Base-by-base conservation (phyloP, 2,888 invertebrate species). In the Branchellion lobata region DNA sequence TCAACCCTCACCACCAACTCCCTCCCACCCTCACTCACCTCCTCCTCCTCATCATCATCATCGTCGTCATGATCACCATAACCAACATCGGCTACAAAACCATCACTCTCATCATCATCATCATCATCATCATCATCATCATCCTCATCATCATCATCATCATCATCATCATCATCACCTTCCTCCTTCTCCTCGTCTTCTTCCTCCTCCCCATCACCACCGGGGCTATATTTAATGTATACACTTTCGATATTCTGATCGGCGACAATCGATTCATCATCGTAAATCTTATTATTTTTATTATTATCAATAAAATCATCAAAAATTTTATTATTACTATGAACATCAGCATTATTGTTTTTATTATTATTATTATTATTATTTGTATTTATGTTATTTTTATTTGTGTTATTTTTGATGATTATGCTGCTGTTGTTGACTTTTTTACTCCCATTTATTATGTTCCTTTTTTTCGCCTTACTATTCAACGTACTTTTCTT, bases 21-120 rank as follows among this genome's bases (percentile, higher is more conserved):
- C 14, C 57, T 33, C 2, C 77, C 61, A 18, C 21, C 53, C 3
- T 77, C 34, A 29, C 21, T 27, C 5, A n/a, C 77, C 3, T 47
- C 47, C 2, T 73, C 36, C 5, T 47, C 73, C 3, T 77, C 34
- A 53, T 34, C 18, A n/a, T 65, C 65, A 40, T 47, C 73, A 8
- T 73, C 36, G 3, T 24, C 73, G 2, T 18, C 36, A 24, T 47
- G 5, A 40, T 47, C 47, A 40, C 24, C 29, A 40, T 11, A 27
- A 65, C 11, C n/a, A n/a, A n/a, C n/a, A n/a, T n/a, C n/a, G n/a
- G n/a, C n/a, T n/a, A n/a, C n/a, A n/a, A n/a, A 51, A 51, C 51
- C 11, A 87, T 83, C 21, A 61, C 36, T 11, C 79, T 34, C 27
- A 71, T 72, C 27, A 81, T 36, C 47, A 79, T 75, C 69, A 81